A percentile compares a stretch with the other conserved stretches of the same genome.
These are phyloP conservation scores for Adoxophyes honmai DNA, from an alignment of 1,140 invertebrate genomes.

Conservation along the genomic window DNA sequence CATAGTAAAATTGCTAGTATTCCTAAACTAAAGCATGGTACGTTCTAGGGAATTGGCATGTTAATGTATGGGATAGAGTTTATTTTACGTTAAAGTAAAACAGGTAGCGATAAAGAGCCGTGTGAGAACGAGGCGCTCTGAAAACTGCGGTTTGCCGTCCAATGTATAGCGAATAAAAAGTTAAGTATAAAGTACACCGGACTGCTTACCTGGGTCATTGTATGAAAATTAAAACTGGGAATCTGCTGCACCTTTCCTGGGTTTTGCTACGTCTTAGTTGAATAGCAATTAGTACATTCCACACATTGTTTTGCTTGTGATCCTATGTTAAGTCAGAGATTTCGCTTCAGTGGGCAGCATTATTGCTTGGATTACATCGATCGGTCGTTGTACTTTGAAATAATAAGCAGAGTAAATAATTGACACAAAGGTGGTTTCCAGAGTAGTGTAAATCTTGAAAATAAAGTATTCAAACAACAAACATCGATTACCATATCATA, in stretches of 20 bases:
- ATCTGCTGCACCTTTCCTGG: not conserved
- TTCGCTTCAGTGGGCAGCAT: no score
- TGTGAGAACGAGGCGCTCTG: conserved; percentile 53
- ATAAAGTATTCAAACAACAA: no score
- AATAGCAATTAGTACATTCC: no score
- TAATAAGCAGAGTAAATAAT: no score
- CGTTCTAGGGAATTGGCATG: not conserved
- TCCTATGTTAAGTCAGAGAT: no score
- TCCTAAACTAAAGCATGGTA: not conserved
- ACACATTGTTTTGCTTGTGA: no score
- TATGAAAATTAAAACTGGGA: conserved; percentile 15
- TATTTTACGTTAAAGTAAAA: not conserved
- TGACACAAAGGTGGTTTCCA: no score
- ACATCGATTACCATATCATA: no score
- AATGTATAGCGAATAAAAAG: conserved; percentile 9
- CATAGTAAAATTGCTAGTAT: not conserved
- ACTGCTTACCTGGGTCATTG: conserved; percentile 8
- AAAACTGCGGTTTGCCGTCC: conserved; percentile 32
- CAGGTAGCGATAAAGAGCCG: conserved; percentile 18
- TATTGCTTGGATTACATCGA: no score
- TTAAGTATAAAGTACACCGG: not conserved
- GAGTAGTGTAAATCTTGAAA: no score
- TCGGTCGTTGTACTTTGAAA: no score
- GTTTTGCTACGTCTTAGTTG: no score
- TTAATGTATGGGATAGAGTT: not conserved